Conservation (phyloP, 2,113 vertebrate species). For the Oreochromis niloticus region DNA sequence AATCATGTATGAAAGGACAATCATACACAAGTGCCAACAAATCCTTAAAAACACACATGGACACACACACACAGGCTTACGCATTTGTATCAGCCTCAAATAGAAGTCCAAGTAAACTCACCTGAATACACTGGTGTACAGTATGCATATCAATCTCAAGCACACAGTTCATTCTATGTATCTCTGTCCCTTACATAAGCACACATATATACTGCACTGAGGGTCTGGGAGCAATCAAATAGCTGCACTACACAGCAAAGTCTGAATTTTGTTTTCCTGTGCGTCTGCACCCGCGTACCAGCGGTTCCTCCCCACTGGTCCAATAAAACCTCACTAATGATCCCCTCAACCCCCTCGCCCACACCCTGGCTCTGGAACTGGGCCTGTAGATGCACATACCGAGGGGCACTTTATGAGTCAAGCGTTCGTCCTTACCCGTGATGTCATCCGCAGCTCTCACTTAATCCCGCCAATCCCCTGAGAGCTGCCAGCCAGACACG, state of each 20-base stretch:
- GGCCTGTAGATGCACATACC: slow-evolving; percentile 61
- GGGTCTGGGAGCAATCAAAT: slow-evolving; percentile 75
- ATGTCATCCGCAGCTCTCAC: slow-evolving; percentile 66
- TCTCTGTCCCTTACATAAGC: background rate
- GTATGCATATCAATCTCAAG: background rate
- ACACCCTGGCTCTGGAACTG: slow-evolving; percentile 60
- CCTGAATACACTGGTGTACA: background rate
- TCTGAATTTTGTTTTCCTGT: slow-evolving; percentile 70
- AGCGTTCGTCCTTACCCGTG: slow-evolving; percentile 52
- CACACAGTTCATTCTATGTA: background rate
- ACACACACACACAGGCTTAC: background rate
- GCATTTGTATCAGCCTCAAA: background rate
- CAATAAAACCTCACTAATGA: slow-evolving; percentile 76
- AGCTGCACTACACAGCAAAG: slow-evolving; percentile 38
- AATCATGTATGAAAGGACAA: slow-evolving; percentile 29
- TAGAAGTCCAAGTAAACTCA: background rate
- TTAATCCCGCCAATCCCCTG: slow-evolving; percentile 46
- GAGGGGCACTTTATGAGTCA: slow-evolving; percentile 64
- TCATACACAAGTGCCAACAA: slow-evolving; percentile 25
- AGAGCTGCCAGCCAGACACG: slow-evolving; percentile 43
- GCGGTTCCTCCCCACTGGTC: slow-evolving; percentile 56
- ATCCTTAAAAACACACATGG: background rate
- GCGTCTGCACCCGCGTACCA: slow-evolving; percentile 67
- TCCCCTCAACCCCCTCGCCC: slow-evolving; percentile 50
- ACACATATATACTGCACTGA: slow-evolving; percentile 4